Evolutionary conservation across 2,797 vertebrate genomes (phyloP).

Genomic region (Natrix natrix): DNA sequence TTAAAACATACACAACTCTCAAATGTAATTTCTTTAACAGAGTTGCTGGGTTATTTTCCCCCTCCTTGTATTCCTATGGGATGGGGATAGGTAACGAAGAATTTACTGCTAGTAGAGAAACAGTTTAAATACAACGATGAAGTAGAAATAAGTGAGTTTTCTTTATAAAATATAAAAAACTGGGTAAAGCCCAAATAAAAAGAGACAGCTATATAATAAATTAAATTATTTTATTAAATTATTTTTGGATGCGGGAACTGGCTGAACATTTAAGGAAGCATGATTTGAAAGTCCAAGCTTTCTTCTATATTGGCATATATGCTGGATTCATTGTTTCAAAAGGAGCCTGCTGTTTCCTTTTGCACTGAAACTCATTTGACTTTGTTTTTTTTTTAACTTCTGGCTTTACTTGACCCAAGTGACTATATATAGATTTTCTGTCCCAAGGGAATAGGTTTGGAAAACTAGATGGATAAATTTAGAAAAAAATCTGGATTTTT

Average conservation of each 20-base stretch:
- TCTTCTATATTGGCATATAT: background rate
- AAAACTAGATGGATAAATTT: background rate
- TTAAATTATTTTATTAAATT: background rate
- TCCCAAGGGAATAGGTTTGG: background rate
- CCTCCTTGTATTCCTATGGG: background rate
- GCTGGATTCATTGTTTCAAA: background rate
- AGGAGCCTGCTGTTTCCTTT: background rate
- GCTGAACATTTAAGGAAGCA: background rate
- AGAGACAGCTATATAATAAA: background rate
- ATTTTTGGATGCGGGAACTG: background rate
- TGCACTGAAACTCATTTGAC: background rate
- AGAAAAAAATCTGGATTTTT: slow-evolving; percentile 19
- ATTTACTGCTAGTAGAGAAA: background rate
- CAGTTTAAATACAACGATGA: background rate
- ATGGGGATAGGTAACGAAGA: background rate
- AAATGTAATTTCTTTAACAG: background rate
- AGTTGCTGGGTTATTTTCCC: background rate
- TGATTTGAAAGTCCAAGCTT: background rate
- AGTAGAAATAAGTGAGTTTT: background rate
- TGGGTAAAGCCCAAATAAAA: background rate
- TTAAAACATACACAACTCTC: background rate
- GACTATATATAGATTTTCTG: background rate
- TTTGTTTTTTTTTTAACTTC: background rate
- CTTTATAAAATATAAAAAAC: background rate
- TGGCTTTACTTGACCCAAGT: background rate